A percentile compares a stretch with the other conserved stretches of the same genome.
phyloP scores from a whole-genome alignment of 2,113 vertebrate genomes.

The Choloepus hoffmanni region DNA sequence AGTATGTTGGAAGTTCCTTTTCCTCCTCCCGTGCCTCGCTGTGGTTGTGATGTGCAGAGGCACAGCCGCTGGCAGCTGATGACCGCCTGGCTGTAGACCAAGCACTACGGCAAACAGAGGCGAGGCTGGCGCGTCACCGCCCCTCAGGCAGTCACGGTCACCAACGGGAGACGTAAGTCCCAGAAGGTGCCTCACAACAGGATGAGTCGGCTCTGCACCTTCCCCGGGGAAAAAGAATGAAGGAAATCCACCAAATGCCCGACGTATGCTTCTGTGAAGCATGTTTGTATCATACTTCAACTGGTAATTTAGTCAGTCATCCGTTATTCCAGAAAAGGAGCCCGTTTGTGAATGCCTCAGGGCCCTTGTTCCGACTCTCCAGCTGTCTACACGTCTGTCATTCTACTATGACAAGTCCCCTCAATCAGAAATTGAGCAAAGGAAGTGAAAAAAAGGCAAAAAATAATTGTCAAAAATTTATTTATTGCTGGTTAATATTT shows the following conservation, averaged over 20 bases:
- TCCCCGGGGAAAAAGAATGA: neutral
- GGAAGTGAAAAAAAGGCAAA: neutral
- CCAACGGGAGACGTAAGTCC: neutral
- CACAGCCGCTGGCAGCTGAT: fast-evolving
- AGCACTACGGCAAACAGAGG: neutral
- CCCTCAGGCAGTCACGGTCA: neutral
- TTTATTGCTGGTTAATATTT: neutral
- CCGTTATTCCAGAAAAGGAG: neutral
- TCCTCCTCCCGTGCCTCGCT: neutral
- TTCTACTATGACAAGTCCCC: neutral
- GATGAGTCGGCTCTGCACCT: fast-evolving
- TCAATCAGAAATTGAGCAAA: neutral
- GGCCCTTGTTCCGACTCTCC: neutral
- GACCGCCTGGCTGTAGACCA: neutral
- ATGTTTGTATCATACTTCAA: fast-evolving
- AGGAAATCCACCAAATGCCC: neutral
- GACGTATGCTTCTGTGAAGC: fast-evolving
- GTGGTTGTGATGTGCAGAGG: neutral
- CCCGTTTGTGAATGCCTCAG: too few relatives aligned
- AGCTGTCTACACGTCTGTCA: neutral
- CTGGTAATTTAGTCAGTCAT: neutral
- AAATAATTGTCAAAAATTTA: neutral
- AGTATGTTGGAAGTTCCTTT: neutral
- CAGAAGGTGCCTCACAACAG: neutral
- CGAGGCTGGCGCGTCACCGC: fast-evolving